Conservation (phyloP, 23 tunicate species). For the Trididemnum clinides region DNA sequence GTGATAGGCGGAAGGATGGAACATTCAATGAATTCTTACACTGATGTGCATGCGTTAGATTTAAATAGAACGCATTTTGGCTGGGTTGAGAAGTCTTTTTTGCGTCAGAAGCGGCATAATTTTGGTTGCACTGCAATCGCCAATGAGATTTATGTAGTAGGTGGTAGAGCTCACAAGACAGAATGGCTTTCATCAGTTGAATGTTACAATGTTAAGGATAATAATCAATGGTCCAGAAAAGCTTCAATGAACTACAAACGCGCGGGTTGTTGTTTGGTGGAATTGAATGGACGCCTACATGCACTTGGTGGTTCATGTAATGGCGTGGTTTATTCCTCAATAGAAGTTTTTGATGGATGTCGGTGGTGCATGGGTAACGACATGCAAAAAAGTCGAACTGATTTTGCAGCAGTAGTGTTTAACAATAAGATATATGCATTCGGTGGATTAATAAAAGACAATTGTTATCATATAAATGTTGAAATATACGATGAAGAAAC, state of each 20-base stretch:
- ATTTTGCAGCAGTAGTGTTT: background rate
- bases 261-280: slow-evolving; percentile 7
- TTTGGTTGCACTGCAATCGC: background rate
- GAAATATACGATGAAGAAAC: background rate
- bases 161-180: background rate
- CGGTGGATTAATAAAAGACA: background rate
- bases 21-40: background rate
- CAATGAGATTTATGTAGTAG: background rate
- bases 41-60: background rate
- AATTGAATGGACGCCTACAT: background rate
- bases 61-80: background rate
- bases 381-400: background rate
- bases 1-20: background rate
- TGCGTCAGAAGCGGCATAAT: background rate
- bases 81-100: background rate
- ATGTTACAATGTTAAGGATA: background rate
- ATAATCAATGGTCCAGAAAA: background rate
- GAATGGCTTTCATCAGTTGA: background rate
- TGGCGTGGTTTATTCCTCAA: background rate
- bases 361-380: background rate
- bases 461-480: background rate
- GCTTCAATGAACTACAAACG: background rate
- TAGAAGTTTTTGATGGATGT: background rate
- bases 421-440: background rate
- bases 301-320: background rate